Percentiles rank a stretch among this genome's conserved stretches.
phyloP scores from a whole-genome alignment of 2,888 invertebrate species.

The Sminthurinus aureus region DNA sequence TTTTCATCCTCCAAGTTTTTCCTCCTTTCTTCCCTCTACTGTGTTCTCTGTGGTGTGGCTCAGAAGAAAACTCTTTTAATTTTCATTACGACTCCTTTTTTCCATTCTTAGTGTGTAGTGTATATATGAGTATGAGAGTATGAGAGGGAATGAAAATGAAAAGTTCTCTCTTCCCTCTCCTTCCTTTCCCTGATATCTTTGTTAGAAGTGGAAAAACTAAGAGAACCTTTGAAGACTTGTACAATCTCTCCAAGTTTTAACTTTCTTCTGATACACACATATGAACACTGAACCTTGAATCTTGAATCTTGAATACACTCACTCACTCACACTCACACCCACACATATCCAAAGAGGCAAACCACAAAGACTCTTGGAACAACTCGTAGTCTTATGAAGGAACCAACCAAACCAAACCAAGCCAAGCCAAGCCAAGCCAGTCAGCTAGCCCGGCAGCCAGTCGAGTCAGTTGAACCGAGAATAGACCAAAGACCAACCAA shows the following conservation, averaged over 20 bases:
- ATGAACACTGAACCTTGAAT: not conserved
- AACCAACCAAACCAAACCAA: no score
- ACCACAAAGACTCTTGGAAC: not conserved
- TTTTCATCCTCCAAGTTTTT: slow-evolving; percentile 9
- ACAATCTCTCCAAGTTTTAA: slow-evolving; percentile 9
- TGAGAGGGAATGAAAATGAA: not conserved
- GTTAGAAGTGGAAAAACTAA: not conserved
- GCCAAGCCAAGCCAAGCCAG: not conserved
- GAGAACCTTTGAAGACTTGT: slow-evolving; percentile 21
- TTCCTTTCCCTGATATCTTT: not conserved
- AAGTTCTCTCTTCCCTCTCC: slow-evolving; percentile 3
- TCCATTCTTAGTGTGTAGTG: not conserved
- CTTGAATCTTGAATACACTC: not conserved
- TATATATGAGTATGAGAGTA: not conserved
- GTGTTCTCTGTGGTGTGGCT: not conserved
- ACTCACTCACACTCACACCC: not conserved
- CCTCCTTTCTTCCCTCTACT: not conserved
- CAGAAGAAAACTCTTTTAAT: slow-evolving; percentile 32
- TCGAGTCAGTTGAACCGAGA: not conserved
- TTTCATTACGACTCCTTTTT: slow-evolving; percentile 32
- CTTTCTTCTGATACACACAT: slow-evolving; percentile 5
- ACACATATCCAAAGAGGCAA: not conserved
- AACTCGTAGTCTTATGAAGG: no score
- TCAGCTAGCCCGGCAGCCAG: no score
- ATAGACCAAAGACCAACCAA: not conserved